A percentile compares a stretch with the other conserved stretches of the same genome.
Conservation (phyloP, 2,888 invertebrate species). For the Cephus sareptanus region DNA sequence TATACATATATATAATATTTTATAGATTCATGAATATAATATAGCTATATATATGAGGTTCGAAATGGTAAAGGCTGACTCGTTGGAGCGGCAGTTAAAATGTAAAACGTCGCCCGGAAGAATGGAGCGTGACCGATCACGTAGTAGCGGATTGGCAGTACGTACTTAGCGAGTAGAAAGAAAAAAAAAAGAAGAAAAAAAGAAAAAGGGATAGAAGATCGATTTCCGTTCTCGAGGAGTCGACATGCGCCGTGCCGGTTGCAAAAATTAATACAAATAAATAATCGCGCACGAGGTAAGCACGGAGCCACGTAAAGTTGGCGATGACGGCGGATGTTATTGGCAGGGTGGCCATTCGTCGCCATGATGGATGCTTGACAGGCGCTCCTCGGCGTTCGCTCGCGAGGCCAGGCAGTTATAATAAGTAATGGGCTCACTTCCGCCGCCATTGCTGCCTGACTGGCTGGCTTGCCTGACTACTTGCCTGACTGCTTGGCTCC, state of each 20-base stretch:
- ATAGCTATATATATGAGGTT: not conserved
- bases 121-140: not conserved
- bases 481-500: conserved; percentile 39
- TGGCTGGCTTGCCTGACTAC: conserved; percentile 5
- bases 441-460: conserved; percentile 57
- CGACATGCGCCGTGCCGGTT: not conserved
- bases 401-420: conserved; percentile 62
- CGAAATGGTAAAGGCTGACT: not conserved
- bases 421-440: conserved; percentile 66
- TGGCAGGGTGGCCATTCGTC: conserved; percentile 65
- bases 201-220: not conserved
- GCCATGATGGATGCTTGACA: conserved; percentile 65
- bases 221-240: not conserved
- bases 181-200: no score
- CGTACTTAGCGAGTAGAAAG: not conserved
- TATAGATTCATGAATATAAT: not conserved
- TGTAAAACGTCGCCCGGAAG: not conserved
- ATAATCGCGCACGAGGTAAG: conserved; percentile 1
- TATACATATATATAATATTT: not conserved
- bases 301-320: conserved; percentile 60
- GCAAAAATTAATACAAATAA: conserved; percentile 10
- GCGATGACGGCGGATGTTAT: conserved; percentile 67
- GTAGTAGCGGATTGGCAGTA: not conserved
- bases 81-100: not conserved
- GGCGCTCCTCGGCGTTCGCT: conserved; percentile 53